Conservation (phyloP, 2,797 vertebrate genomes). For the Dendrocincla tyrannina region DNA sequence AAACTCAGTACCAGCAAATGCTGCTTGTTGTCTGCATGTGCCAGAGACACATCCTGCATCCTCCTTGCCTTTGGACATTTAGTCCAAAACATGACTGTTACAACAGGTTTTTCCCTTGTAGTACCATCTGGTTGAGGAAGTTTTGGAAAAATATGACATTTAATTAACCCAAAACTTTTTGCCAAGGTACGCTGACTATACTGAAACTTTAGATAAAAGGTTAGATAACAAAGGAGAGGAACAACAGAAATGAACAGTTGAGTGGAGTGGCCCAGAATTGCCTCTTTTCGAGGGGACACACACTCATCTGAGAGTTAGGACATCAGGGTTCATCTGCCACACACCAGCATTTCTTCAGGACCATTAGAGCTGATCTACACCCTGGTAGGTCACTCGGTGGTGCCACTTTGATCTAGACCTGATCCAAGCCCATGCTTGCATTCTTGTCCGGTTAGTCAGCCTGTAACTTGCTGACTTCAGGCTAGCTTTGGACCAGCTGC, state of each 20-base stretch:
- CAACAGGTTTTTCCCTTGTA: neutral
- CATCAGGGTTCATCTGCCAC: neutral
- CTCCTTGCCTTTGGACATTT: neutral
- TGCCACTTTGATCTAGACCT: neutral
- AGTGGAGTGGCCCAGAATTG: neutral
- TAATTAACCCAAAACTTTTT: neutral
- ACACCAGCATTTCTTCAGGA: neutral
- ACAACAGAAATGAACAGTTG: neutral
- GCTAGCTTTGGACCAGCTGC: neutral
- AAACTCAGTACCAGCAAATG: neutral
- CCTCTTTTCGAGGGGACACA: accelerated
- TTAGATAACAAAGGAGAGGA: neutral
- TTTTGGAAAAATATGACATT: neutral
- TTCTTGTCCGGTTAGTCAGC: neutral
- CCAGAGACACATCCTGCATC: neutral
- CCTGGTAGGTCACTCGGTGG: neutral
- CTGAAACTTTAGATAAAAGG: neutral
- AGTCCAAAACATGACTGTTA: neutral
- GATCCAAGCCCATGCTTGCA: neutral
- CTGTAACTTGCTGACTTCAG: neutral
- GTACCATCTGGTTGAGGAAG: neutral
- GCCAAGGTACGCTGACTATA: neutral
- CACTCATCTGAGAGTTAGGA: accelerated
- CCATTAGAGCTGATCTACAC: neutral
- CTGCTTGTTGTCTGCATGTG: neutral